These are phyloP conservation scores for Seira sanloemensis DNA, from an alignment of 2,888 invertebrate species.

Conservation along the genomic window DNA sequence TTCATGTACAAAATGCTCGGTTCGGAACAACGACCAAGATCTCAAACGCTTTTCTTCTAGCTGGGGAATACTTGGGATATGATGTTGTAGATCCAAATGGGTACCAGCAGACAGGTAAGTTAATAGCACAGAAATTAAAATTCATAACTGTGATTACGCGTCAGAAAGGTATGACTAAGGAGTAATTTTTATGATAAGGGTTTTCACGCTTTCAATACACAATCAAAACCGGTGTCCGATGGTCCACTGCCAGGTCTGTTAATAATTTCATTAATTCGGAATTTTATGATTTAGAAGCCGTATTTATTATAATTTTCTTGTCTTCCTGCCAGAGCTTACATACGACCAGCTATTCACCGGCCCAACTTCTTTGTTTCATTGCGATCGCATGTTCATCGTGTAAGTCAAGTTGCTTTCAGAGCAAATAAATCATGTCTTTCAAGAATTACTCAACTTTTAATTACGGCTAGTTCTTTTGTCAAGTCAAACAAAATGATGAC, in stretches of 20 bases:
- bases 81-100: constrained; percentile 68
- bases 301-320: too few species aligned
- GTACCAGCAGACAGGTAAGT: constrained; percentile 59
- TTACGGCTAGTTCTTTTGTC: too few species aligned
- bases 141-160: too few species aligned
- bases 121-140: neutral
- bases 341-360: constrained; percentile 59
- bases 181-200: too few species aligned
- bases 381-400: constrained; percentile 63
- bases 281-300: too few species aligned
- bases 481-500: neutral
- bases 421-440: too few species aligned
- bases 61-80: constrained; percentile 67
- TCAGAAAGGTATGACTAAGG: too few species aligned
- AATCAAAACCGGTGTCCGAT: constrained; percentile 66
- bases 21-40: constrained; percentile 51
- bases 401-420: neutral
- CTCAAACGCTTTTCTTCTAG: constrained; percentile 61
- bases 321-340: constrained; percentile 66
- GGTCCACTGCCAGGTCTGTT: constrained; percentile 68
- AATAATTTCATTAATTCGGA: too few species aligned
- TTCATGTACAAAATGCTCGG: constrained; percentile 63
- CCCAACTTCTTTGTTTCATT: constrained; percentile 65
- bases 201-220: constrained; percentile 71
- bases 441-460: neutral